These are phyloP conservation scores for Acyrthosiphon pisum DNA, from an alignment of 1,140 invertebrate genomes.

Conservation along the genomic window DNA sequence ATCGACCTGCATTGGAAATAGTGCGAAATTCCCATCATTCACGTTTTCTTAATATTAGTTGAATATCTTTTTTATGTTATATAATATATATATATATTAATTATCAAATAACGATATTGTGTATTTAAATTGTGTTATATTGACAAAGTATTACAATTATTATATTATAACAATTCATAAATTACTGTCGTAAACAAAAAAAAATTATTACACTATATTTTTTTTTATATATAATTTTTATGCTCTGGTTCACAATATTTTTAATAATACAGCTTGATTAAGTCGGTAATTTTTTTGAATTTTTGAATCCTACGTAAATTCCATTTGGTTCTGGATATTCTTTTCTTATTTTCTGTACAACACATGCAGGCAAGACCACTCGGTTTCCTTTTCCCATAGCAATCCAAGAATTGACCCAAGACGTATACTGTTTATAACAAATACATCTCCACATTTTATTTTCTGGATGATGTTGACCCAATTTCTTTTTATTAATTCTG, in stretches of 20 bases:
- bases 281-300: not conserved
- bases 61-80: not conserved
- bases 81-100: not conserved
- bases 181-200: no score
- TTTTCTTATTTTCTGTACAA: not conserved
- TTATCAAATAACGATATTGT: not conserved
- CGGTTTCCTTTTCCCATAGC: not conserved
- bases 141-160: not conserved
- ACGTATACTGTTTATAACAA: not conserved
- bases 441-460: not conserved
- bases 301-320: not conserved
- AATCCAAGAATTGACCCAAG: constrained; percentile 20
- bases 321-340: not conserved
- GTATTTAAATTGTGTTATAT: not conserved
- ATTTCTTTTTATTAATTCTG: not conserved
- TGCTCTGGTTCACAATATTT: no score
- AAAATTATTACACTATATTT: no score
- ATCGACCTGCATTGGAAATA: not conserved
- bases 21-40: not conserved
- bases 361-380: not conserved
- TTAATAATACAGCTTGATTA: not conserved
- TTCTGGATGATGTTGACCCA: not conserved
- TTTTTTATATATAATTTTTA: no score
- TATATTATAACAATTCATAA: not conserved
- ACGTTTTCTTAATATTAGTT: not conserved